Evolutionary conservation across 2,888 invertebrate species (phyloP).

Genomic region (Punctoribates punctum): DNA sequence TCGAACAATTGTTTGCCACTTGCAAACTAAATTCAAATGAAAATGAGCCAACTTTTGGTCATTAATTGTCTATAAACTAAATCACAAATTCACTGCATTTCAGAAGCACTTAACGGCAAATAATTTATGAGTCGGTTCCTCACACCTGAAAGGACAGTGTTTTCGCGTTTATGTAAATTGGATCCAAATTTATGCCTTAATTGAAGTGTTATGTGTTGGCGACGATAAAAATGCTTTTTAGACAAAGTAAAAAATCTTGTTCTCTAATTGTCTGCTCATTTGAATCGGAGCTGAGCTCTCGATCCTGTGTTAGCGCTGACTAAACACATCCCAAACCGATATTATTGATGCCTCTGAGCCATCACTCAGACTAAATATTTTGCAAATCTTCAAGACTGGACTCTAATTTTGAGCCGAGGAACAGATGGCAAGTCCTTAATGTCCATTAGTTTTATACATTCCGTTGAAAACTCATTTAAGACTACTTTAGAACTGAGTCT

Average conservation of each 20-base stretch:
- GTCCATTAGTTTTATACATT: no score
- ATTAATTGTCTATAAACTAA: neutral
- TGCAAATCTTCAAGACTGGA: no score
- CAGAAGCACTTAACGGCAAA: constrained; percentile 17
- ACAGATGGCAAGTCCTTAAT: no score
- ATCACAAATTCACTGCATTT: constrained; percentile 25
- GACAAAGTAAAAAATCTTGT: constrained; percentile 26
- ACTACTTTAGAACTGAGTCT: no score
- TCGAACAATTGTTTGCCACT: no score
- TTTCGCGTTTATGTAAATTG: constrained; percentile 20
- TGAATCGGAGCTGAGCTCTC: no score
- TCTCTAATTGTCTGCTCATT: neutral
- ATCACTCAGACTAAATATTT: neutral
- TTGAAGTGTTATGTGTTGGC: constrained; percentile 16
- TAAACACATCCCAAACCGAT: constrained; percentile 12
- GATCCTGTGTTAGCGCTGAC: constrained; percentile 18
- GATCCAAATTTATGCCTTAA: constrained; percentile 12
- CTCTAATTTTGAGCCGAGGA: no score
- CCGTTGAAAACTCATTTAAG: no score
- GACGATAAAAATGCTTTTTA: constrained; percentile 23
- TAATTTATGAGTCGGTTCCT: constrained; percentile 30
- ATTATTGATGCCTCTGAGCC: constrained; percentile 31
- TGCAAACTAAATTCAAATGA: no score
- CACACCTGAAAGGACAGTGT: constrained; percentile 9
- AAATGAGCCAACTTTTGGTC: no score